Base-by-base conservation (phyloP, 2,888 invertebrate species). In the Beris morrisii region DNA sequence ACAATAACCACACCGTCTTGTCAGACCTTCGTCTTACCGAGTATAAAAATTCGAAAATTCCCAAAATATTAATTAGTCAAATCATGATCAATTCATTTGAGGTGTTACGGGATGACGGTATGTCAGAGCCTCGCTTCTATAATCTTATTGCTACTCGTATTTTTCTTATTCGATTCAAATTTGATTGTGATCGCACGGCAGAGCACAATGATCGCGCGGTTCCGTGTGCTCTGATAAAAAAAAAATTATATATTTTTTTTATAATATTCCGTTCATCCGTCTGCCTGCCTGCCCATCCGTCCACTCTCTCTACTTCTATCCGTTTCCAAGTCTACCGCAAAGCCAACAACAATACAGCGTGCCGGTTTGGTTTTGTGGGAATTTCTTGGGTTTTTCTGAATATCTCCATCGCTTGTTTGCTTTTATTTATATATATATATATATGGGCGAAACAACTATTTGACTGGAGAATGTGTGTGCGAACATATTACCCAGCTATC, bases 331-430 rank as follows among this genome's bases (percentile, higher is more conserved):
- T 38, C 9, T 9, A 38, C 38, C 38, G 22, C 38, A 38, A 38
- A 9, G 5, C 38, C 38, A 38, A 38, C 38, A 38, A 38, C 38
- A 38, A 38, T 38, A 22, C 22, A 38, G 9, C 38, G 38, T 9
- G 38, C 9, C 43, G 58, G 58, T 72, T 67, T 70, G 71, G 72
- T 78, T 77, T 78, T 78, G 75, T 79, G 79, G 79, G 79, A 79
- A 79, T 79, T 79, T 79, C 79, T 78, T 75, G 79, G 79, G 79
- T 79, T 79, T 79, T 79, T 79, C 79, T 74, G 72, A 74, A 77
- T 76, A 73, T 74, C 32, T 64, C 46, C 15, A 22, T 54, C 45
- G 45, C 22, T 54, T 64, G n/a, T 6, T 44, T 59, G 31, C 28
- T 59, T 59, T 44, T 59, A 7, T 48, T 59, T 46, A 2, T 59